Evolutionary conservation across 2,888 invertebrate species (phyloP).

Genomic region (Hermodice carunculata): DNA sequence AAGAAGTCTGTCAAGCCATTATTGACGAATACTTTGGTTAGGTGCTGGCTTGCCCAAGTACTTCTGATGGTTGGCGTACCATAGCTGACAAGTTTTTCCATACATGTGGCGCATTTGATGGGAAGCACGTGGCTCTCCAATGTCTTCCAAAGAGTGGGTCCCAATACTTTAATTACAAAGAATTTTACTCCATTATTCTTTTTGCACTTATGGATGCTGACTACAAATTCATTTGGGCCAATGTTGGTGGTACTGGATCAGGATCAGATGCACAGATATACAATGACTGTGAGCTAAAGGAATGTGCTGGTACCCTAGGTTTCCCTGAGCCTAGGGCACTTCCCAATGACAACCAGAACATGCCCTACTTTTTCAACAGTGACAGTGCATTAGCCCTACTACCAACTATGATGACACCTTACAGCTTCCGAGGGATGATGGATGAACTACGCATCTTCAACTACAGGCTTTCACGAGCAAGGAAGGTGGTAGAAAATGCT

Average conservation of each 20-base stretch:
- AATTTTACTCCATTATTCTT: too few relatives aligned
- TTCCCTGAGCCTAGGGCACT: background rate
- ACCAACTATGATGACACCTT: slow-evolving; percentile 11
- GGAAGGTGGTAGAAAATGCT: too few relatives aligned
- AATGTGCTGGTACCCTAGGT: slow-evolving; percentile 10
- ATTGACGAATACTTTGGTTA: too few relatives aligned
- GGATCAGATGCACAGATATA: slow-evolving; percentile 14
- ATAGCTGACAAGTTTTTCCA: background rate
- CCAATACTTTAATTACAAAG: too few relatives aligned
- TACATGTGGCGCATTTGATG: background rate
- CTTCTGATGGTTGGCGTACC: too few relatives aligned
- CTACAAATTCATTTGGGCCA: slow-evolving; percentile 5
- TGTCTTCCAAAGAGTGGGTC: too few relatives aligned
- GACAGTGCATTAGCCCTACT: slow-evolving; percentile 16
- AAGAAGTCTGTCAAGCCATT: too few relatives aligned
- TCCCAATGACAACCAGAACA: slow-evolving; percentile 8
- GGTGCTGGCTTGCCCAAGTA: too few relatives aligned
- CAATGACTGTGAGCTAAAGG: slow-evolving; percentile 11
- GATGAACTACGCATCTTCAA: too few relatives aligned
- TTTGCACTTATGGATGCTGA: background rate
- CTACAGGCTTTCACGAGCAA: too few relatives aligned
- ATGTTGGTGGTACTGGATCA: slow-evolving; percentile 8
- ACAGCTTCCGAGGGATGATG: slow-evolving; percentile 2
- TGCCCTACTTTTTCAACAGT: too few relatives aligned
- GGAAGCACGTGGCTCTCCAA: too few relatives aligned